Conservation (phyloP, 2,888 invertebrate genomes). For the Abrostola triplasia region DNA sequence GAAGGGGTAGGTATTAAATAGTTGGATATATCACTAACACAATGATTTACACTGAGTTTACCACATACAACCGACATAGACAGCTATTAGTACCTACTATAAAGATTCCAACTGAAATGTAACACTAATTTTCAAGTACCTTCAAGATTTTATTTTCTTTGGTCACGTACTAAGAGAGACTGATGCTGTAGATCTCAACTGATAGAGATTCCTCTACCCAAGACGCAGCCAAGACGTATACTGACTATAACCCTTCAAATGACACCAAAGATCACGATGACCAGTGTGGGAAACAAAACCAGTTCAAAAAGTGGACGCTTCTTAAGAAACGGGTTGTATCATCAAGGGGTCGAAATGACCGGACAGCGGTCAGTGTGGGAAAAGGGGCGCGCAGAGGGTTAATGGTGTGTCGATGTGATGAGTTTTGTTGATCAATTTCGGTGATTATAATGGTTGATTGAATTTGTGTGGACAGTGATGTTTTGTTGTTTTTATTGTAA, state of each 20-base stretch:
- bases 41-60: too few species aligned
- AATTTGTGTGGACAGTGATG: background rate
- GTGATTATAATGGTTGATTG: slow-evolving; percentile 21
- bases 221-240: background rate
- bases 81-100: too few species aligned
- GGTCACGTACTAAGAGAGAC: too few species aligned
- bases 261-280: slow-evolving; percentile 60
- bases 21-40: too few species aligned
- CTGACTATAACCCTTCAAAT: slow-evolving; percentile 50
- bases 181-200: too few species aligned
- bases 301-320: slow-evolving; percentile 61
- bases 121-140: too few species aligned
- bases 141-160: too few species aligned
- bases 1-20: too few species aligned
- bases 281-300: slow-evolving; percentile 68
- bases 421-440: slow-evolving; percentile 30
- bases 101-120: too few species aligned
- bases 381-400: slow-evolving; percentile 49
- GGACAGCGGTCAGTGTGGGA: slow-evolving; percentile 74
- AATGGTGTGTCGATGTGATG: slow-evolving; percentile 31
- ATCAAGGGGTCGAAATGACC: slow-evolving; percentile 62
- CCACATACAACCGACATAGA: too few species aligned
- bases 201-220: background rate
- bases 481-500: background rate
- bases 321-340: slow-evolving; percentile 59